Evolutionary conservation across 2,888 invertebrate genomes (phyloP), one percentile per base, ranked within the genome.

Genomic region (Synergus japonicus): DNA sequence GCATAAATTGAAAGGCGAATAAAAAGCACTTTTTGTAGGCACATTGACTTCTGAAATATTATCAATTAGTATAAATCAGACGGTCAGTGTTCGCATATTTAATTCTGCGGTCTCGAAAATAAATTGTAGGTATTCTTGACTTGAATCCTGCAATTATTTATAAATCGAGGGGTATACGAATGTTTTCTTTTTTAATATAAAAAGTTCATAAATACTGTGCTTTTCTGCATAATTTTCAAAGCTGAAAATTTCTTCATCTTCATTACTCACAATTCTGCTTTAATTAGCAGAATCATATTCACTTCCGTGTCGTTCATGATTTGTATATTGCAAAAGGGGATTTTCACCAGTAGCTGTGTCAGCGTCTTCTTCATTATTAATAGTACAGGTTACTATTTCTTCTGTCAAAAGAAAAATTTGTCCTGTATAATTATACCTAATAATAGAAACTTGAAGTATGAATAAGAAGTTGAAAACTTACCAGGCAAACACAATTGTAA

Each of bases 401-500:
- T 88, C 91, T 90, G 84, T 41, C 83, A 83, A 44, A 43, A 73
- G 22, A 49, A 43, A 18, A 29, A 3, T 76, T 66, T 73, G 63
- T 49, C 76, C 10, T 22, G 29, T 46, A 60, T 66, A 60, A 2
- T 4, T 37, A 76, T 66, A 54, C 8, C 15, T 67, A 18, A 77
- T 49, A 37, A 29, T 29, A 63, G 43, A 13, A 46, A 5, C 8
- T 77, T 22, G n/a, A 78, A 67, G 8, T 41, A n/a, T 3, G 29
- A 4, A 66, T 15, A n/a, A 43, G 12, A n/a, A 49, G 10, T 44
- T 54, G 29, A 49, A 46, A 77, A 84, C 85, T 73, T 83, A 92
- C 92, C 92, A 77, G 91, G 90, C 85, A 91, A 84, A 81, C 91
- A 91, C 49, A 91, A 81, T 80, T 91, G 91, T 60, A 94, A 93